Conservation (phyloP, 2,888 invertebrate species). For the Aphodius granarius region DNA sequence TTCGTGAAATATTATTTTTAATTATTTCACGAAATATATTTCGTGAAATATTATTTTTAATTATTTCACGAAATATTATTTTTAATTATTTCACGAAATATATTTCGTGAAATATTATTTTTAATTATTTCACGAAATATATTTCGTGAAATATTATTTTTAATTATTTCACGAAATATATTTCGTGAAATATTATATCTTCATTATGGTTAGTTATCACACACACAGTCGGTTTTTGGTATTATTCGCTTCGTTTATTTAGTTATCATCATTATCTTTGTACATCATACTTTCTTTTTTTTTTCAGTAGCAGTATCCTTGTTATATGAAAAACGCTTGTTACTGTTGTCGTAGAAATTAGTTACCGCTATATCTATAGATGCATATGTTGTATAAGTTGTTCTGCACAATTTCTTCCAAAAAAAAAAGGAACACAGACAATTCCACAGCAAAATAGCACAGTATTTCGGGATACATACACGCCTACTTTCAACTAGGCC, state of each 20-base stretch:
- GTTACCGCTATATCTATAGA: neutral
- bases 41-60: too few relatives aligned
- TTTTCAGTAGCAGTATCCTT: neutral
- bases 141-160: too few relatives aligned
- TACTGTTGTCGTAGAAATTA: neutral
- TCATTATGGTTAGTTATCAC: too few relatives aligned
- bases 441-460: neutral
- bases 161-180: too few relatives aligned
- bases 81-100: too few relatives aligned
- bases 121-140: too few relatives aligned
- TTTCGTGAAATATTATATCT: too few relatives aligned
- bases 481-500: neutral
- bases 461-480: neutral
- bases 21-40: too few relatives aligned
- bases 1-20: too few relatives aligned
- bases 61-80: too few relatives aligned
- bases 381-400: neutral
- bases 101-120: too few relatives aligned
- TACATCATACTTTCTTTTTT: neutral
- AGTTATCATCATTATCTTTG: neutral
- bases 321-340: neutral
- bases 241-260: slow-evolving; percentile 15
- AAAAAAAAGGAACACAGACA: too few relatives aligned
- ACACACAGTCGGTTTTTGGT: slow-evolving; percentile 4
- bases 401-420: neutral